Percentiles rank a stretch among this genome's conserved stretches.
These are phyloP conservation scores for Panzeria rudis DNA, from an alignment of 2,888 invertebrate species.

Conservation along the genomic window DNA sequence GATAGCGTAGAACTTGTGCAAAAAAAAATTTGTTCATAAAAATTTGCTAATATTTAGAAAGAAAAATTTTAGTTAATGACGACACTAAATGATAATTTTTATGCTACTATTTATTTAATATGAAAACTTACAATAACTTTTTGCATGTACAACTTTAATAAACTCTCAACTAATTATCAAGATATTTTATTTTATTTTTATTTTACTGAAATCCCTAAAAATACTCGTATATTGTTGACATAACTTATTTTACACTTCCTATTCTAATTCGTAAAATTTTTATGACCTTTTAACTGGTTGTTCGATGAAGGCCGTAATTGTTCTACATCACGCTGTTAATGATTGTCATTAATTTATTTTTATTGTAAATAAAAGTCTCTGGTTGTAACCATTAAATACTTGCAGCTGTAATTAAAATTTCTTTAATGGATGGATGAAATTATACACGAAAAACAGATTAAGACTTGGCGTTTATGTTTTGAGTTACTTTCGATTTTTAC, in stretches of 20 bases:
- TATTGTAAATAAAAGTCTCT: slow-evolving; percentile 27
- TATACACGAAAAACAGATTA: neutral
- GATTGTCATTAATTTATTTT: slow-evolving; percentile 14
- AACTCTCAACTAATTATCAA: neutral
- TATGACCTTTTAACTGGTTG: neutral
- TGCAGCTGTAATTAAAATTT: slow-evolving; percentile 47
- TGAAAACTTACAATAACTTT: no score
- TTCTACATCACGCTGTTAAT: neutral
- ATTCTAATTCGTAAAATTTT: neutral
- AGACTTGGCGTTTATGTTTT: neutral
- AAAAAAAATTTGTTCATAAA: no score
- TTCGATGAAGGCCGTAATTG: neutral
- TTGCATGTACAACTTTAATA: neutral
- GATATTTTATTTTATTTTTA: neutral
- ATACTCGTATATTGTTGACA: neutral
- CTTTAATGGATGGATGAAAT: slow-evolving; percentile 12
- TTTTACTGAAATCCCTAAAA: neutral
- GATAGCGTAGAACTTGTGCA: no score
- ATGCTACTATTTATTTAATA: no score
- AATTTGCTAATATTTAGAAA: no score
- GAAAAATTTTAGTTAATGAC: no score
- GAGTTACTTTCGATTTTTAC: neutral
- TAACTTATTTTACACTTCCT: neutral
- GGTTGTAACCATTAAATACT: slow-evolving; percentile 42
- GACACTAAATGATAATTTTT: no score